Conservation (phyloP, 2,888 invertebrate genomes). For the Watsonalla binaria region DNA sequence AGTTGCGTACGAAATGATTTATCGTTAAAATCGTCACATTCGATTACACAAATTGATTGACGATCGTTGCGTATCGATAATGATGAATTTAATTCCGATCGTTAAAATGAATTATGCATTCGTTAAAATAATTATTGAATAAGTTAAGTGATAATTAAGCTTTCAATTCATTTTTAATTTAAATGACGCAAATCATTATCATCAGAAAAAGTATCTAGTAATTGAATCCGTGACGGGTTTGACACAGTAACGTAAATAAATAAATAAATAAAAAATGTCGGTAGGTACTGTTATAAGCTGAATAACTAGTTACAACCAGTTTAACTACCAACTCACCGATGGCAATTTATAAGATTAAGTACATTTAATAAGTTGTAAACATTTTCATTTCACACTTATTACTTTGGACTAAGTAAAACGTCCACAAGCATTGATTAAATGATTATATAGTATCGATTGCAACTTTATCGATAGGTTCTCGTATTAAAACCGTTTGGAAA, state of each 20-base stretch:
- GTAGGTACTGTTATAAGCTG: no score
- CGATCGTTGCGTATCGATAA: neutral
- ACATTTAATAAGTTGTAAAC: constrained; percentile 36
- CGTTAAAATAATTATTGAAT: no score
- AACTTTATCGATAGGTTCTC: neutral
- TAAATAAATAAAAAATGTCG: no score
- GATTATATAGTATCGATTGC: constrained; percentile 2
- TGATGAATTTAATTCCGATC: no score
- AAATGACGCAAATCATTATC: no score
- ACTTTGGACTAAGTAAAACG: constrained; percentile 20
- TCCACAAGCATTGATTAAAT: constrained; percentile 7
- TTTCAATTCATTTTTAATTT: no score
- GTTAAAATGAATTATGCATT: no score
- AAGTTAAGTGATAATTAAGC: no score
- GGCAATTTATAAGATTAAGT: constrained; percentile 20
- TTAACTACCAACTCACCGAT: constrained; percentile 4
- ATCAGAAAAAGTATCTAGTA: neutral
- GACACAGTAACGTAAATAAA: neutral
- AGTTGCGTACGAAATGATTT: neutral
- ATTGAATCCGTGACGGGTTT: neutral
- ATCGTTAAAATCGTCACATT: neutral
- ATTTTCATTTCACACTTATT: constrained; percentile 52
- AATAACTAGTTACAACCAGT: no score
- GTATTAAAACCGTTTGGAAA: neutral
- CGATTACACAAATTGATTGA: neutral